Conservation (phyloP, 2,113 vertebrate genomes). For the Podiceps cristatus region DNA sequence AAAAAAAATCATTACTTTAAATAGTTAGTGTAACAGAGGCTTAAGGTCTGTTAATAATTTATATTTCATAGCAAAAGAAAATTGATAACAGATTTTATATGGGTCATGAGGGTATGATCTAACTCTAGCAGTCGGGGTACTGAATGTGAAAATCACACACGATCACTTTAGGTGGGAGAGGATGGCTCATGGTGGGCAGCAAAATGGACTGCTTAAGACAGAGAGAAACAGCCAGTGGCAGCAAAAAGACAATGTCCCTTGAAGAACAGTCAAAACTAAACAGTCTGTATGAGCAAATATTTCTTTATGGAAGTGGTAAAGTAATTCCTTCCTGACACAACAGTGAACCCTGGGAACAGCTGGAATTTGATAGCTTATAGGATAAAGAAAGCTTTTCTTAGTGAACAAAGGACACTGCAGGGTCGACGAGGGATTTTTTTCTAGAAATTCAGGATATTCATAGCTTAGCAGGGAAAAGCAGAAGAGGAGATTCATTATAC, state of each 20-base stretch:
- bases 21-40: neutral
- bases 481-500: neutral
- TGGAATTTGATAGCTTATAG: slow-evolving; percentile 37
- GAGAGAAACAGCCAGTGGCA: neutral
- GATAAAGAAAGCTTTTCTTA: slow-evolving; percentile 19
- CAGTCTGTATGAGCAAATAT: neutral
- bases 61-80: neutral
- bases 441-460: neutral
- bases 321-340: slow-evolving; percentile 13
- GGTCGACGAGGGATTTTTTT: neutral
- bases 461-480: neutral
- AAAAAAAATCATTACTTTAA: neutral
- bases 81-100: slow-evolving; percentile 26
- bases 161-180: neutral
- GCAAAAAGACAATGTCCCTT: neutral
- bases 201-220: neutral
- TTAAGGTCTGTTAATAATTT: slow-evolving; percentile 30
- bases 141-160: neutral
- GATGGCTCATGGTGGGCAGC: neutral
- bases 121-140: neutral
- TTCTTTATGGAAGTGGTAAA: slow-evolving; percentile 6
- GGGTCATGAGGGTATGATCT: neutral
- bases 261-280: neutral
- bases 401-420: neutral
- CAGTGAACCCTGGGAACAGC: slow-evolving; percentile 5